These are phyloP conservation scores for Trichacis sp. DNA, from an alignment of 2,888 invertebrate genomes.

Conservation along the genomic window DNA sequence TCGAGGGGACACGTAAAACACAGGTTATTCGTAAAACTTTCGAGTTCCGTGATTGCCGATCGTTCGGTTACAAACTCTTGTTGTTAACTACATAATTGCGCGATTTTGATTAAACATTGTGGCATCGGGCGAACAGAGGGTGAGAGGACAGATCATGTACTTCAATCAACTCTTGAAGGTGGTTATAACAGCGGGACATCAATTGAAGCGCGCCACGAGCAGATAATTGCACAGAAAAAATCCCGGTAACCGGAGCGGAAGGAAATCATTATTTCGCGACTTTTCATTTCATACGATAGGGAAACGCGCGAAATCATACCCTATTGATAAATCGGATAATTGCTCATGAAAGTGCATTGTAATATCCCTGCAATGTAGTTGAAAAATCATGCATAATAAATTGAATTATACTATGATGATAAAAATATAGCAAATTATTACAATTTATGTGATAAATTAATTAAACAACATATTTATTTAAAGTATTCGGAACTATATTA, in stretches of 20 bases:
- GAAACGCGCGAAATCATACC: too few species aligned
- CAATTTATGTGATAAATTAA: too few species aligned
- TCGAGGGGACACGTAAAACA: too few species aligned
- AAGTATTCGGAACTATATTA: too few species aligned
- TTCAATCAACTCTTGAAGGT: conserved; percentile 10
- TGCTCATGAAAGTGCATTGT: too few species aligned
- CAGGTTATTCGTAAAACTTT: not conserved
- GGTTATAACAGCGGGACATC: conserved; percentile 8
- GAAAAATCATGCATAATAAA: too few species aligned
- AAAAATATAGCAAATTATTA: too few species aligned
- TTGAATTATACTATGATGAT: too few species aligned
- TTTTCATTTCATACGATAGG: too few species aligned
- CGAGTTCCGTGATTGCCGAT: not conserved
- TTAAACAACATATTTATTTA: too few species aligned
- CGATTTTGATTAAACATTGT: conserved; percentile 10
- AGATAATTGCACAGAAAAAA: conserved; percentile 3
- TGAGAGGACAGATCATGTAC: conserved; percentile 11
- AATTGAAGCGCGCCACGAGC: not conserved
- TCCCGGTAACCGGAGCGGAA: not conserved
- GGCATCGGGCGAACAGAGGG: not conserved
- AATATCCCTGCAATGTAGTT: too few species aligned
- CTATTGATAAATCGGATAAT: too few species aligned
- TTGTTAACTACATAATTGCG: conserved; percentile 11
- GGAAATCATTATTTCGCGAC: not conserved
- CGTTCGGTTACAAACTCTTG: conserved; percentile 7